Evolutionary conservation across 2,797 vertebrate species (phyloP).

Genomic region (Sebastes hubbsi): DNA sequence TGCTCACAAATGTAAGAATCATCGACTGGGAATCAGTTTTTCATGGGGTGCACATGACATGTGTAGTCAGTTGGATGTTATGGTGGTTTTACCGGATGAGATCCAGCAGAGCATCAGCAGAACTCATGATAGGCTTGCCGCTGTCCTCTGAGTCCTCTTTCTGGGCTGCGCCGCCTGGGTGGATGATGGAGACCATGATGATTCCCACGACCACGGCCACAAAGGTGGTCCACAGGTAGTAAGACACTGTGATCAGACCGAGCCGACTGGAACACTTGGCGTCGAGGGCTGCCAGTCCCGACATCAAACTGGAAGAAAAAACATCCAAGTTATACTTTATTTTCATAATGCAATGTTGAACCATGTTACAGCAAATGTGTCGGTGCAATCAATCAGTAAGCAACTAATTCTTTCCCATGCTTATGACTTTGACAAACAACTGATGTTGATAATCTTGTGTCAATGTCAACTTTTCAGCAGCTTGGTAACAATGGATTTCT

Average conservation of each 20-base stretch:
- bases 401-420: not conserved
- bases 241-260: constrained; percentile 93
- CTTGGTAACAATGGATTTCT: not conserved
- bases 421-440: not conserved
- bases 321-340: not conserved
- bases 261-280: constrained; percentile 95
- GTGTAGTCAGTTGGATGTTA: not conserved
- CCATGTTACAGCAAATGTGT: not conserved
- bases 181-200: constrained; percentile 95
- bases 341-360: not conserved
- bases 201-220: constrained; percentile 95
- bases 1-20: not conserved
- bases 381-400: not conserved
- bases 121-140: constrained; percentile 93
- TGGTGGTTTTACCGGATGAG: constrained; percentile 88
- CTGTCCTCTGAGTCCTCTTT: constrained; percentile 91
- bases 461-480: not conserved
- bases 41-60: not conserved
- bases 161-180: constrained; percentile 93
- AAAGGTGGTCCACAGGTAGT: constrained; percentile 98
- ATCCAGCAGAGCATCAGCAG: constrained; percentile 94
- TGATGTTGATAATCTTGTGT: not conserved
- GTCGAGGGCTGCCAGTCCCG: constrained; percentile 93
- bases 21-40: not conserved
- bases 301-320: constrained; percentile 89